Percentiles rank a stretch among this genome's conserved stretches.
These are phyloP conservation scores for Vulpes lagopus DNA, from an alignment of 2,113 vertebrate genomes.

Conservation along the genomic window DNA sequence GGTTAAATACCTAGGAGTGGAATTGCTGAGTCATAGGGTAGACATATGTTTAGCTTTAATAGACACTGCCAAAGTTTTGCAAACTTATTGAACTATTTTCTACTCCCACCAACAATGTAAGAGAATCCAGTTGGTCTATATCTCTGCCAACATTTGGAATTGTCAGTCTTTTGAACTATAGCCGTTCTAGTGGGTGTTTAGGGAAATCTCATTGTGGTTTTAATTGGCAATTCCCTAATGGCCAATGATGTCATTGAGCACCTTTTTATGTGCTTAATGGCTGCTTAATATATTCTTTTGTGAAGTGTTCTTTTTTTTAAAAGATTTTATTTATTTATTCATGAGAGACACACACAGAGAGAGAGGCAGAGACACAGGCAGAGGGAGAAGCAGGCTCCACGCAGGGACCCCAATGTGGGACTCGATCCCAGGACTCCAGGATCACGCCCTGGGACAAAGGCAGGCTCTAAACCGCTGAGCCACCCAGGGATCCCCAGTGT, in stretches of 20 bases:
- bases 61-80: background rate
- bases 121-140: background rate
- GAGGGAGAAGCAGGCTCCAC: too few species aligned
- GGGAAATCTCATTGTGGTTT: constrained; percentile 6
- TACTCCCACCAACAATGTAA: background rate
- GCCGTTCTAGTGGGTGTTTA: background rate
- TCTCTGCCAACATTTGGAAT: background rate
- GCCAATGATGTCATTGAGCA: background rate
- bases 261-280: background rate
- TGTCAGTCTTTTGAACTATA: background rate
- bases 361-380: too few species aligned
- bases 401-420: too few species aligned
- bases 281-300: constrained; percentile 3
- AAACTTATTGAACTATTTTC: background rate
- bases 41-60: background rate
- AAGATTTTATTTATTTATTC: too few species aligned
- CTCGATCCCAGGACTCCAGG: too few species aligned
- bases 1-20: constrained; percentile 1
- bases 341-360: too few species aligned
- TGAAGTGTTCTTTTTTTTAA: background rate
- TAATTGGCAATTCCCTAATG: constrained; percentile 13
- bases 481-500: background rate
- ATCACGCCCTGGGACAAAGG: too few species aligned
- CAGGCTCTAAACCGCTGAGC: too few species aligned
- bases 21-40: constrained; percentile 35